phyloP scores from a whole-genome alignment of 1,140 invertebrate species.

The Chionoecetes opilio region DNA sequence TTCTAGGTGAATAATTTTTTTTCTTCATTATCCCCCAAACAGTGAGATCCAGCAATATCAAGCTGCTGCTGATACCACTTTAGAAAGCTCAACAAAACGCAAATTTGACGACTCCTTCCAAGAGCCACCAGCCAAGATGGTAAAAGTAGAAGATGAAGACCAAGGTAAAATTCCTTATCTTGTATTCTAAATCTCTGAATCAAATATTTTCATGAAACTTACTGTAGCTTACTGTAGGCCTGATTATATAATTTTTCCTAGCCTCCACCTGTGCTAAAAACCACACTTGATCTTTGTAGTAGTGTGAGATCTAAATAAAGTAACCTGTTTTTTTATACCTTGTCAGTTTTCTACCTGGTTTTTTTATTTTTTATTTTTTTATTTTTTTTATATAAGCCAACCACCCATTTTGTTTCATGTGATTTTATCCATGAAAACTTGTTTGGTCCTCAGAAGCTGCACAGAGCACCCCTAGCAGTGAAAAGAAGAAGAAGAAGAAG shows the following conservation, averaged over 20 bases:
- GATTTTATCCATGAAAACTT: not conserved
- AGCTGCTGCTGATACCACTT: constrained; percentile 84
- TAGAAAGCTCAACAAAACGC: constrained; percentile 83
- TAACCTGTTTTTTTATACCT: no score
- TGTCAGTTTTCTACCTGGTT: no score
- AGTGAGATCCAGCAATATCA: constrained; percentile 85
- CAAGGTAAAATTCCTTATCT: constrained; percentile 19
- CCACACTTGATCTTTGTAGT: no score
- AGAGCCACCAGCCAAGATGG: constrained; percentile 82
- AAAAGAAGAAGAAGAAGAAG: constrained; percentile 84
- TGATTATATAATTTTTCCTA: constrained; percentile 12
- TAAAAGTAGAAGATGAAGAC: constrained; percentile 79
- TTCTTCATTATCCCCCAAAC: constrained; percentile 68
- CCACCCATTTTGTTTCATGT: not conserved
- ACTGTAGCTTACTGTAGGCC: not conserved
- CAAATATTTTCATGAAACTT: not conserved
- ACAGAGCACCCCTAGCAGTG: constrained; percentile 42
- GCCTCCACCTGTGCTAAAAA: no score
- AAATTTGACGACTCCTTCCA: constrained; percentile 82
- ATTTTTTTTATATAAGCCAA: no score
- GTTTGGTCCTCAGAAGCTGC: constrained; percentile 3
- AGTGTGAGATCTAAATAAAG: no score
- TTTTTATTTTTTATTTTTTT: no score
- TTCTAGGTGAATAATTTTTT: not conserved
- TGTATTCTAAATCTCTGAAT: not conserved